These are phyloP conservation scores for Helicorthomorpha holstii DNA, from an alignment of 1,140 invertebrate species.

Conservation along the genomic window DNA sequence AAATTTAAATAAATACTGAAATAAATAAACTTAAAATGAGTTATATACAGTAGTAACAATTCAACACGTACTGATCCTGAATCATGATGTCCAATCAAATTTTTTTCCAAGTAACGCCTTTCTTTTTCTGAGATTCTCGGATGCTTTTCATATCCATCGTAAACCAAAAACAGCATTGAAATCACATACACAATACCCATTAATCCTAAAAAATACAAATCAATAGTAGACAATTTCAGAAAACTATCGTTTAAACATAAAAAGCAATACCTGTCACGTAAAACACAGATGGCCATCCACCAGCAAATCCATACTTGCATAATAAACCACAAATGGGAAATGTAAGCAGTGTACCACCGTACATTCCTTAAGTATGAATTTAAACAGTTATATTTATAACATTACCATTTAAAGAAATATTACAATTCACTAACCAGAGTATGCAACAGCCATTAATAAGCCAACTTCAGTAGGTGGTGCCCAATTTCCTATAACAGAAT, in stretches of 20 bases:
- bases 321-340: conserved; percentile 26
- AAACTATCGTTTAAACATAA: background rate
- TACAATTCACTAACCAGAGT: conserved; percentile 21
- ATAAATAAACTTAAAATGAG: background rate
- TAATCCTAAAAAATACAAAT: conserved; percentile 10
- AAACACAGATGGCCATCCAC: conserved; percentile 29
- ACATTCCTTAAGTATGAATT: conserved; percentile 12
- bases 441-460: conserved; percentile 24
- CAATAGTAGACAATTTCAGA: background rate
- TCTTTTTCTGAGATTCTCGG: conserved; percentile 31
- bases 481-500: conserved; percentile 35
- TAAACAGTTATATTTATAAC: background rate
- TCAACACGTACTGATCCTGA: conserved; percentile 11
- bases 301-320: conserved; percentile 23
- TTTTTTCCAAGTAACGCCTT: conserved; percentile 24
- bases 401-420: conserved; percentile 1
- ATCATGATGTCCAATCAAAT: conserved; percentile 11
- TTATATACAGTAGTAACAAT: background rate
- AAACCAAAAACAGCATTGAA: conserved; percentile 26
- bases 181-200: conserved; percentile 27
- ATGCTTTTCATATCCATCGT: conserved; percentile 31
- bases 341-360: conserved; percentile 25
- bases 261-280: conserved; percentile 18
- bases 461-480: conserved; percentile 30
- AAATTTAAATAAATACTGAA: background rate